Percentiles rank a stretch among this genome's conserved stretches.
Conservation (phyloP, 2,888 invertebrate genomes). For the Drosophila histrio region DNA sequence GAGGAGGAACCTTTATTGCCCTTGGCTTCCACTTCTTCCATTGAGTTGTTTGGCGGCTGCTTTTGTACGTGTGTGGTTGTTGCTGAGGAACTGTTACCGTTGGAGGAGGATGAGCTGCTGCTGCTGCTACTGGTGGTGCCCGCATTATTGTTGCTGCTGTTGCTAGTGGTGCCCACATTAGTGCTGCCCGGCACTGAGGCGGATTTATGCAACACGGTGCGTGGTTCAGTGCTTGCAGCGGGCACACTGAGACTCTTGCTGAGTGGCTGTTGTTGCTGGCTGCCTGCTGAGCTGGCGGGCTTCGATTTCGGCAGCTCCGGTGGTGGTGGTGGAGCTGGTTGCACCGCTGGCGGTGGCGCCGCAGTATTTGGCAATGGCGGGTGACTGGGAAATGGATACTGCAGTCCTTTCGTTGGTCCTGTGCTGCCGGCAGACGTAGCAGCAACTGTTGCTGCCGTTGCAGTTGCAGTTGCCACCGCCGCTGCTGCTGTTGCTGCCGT, state of each 20-base stretch:
- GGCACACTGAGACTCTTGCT: conserved; percentile 83
- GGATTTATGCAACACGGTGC: conserved; percentile 78
- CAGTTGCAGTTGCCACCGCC: conserved; percentile 13
- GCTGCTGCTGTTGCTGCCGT: conserved; percentile 7
- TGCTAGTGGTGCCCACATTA: conserved; percentile 80
- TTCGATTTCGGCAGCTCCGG: conserved; percentile 54
- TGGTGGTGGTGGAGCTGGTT: conserved; percentile 74
- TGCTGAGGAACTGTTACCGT: conserved; percentile 81
- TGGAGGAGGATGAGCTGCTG: conserved; percentile 59
- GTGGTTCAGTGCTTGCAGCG: conserved; percentile 31
- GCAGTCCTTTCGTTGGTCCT: conserved; percentile 85
- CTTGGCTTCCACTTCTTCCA: conserved; percentile 49
- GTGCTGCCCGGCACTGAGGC: conserved; percentile 84
- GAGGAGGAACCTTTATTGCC: conserved; percentile 37
- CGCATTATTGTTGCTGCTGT: conserved; percentile 31
- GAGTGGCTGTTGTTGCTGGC: conserved; percentile 53
- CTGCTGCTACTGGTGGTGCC: conserved; percentile 32
- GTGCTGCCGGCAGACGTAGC: conserved; percentile 20
- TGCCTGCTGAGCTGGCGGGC: conserved; percentile 29
- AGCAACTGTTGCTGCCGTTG: conserved; percentile 11
- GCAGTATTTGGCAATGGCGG: conserved; percentile 86
- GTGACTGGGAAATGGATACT: conserved; percentile 92
- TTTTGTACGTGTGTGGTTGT: conserved; percentile 64
- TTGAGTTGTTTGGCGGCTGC: conserved; percentile 48
- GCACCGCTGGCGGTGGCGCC: conserved; percentile 75